Evolutionary conservation across 2,888 invertebrate genomes (phyloP).

Genomic region (Plebejus argus): DNA sequence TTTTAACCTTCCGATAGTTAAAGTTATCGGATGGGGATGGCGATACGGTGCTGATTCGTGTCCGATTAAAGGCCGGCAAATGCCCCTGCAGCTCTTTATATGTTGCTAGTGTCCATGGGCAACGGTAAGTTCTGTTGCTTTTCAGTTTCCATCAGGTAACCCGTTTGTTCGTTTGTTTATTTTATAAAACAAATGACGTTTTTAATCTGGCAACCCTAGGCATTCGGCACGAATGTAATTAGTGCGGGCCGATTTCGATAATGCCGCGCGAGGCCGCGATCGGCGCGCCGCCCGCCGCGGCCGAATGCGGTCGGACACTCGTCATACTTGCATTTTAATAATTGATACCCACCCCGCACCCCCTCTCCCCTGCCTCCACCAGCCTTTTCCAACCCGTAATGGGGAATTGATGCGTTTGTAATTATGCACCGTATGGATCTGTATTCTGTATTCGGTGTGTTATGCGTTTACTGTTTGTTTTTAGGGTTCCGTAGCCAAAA

Average conservation of each 20-base stretch:
- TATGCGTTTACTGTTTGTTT: not conserved
- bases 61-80: too few species aligned
- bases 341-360: conserved; percentile 53
- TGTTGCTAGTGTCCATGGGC: too few species aligned
- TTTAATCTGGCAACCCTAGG: conserved; percentile 45
- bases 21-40: too few species aligned
- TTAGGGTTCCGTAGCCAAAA: too few species aligned
- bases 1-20: too few species aligned
- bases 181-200: not conserved
- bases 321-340: conserved; percentile 75
- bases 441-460: not conserved
- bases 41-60: too few species aligned
- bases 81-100: too few species aligned
- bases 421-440: not conserved
- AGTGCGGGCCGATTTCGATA: conserved; percentile 78
- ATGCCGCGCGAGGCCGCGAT: conserved; percentile 65
- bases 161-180: too few species aligned
- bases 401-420: conserved; percentile 16
- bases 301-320: conserved; percentile 68
- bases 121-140: too few species aligned
- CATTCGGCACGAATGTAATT: conserved; percentile 74
- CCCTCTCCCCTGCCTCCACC: not conserved
- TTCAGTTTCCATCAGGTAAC: too few species aligned
- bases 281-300: conserved; percentile 58
- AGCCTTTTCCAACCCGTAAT: not conserved